Evolutionary conservation across 2,113 vertebrate species (phyloP), one percentile per base, ranked within the genome.

Genomic region (Dipodomys merriami): DNA sequence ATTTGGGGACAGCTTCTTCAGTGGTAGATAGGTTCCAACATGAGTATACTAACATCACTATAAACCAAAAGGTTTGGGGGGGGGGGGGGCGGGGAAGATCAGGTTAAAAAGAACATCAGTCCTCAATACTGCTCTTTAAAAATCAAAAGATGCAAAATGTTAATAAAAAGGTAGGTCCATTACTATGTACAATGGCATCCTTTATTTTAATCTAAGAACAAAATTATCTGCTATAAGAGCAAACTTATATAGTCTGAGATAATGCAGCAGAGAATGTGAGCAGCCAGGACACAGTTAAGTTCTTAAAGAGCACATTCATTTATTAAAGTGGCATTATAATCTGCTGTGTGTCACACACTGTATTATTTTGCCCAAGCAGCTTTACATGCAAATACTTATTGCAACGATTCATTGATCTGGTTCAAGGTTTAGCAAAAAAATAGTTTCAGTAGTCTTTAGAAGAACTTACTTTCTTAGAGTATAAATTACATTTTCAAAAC

Each of bases 301-400:
- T 94, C 90, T 86, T 95, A 71, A 57, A 93, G 33, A 93, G 79
- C 76, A 88, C 72, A 71, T 33, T 95, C 88, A 96, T 96, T 96
- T 96, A 91, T 95, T 95, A 96, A 88, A 95, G 87, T 91, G 95
- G 78, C 87, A 91, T 89, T 69, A 94, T 90, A 95, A 91, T 96
- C 95, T 94, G 90, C 83, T 77, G 6, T 60, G 57, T 97, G 95
- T 95, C 94, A 94, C 82, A 90, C 0, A 81, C 62, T 88, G 10
- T 68, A 94, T 81, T 95, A 97, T 93, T 96, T 93, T 96, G 85
- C 96, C 90, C 57, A 78, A 95, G 94, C n/a, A 95, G 95, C 78
- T 94, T 93, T 95, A 96, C 83, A 96, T 95, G 94, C 93, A 97
- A 96, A 97, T 95, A 97, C 94, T 94, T 94, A 91, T 44, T 93